Evolutionary conservation across 35 echinoderm and acorn worm genomes (phyloP).

Genomic region (Stichopus chloronotus): DNA sequence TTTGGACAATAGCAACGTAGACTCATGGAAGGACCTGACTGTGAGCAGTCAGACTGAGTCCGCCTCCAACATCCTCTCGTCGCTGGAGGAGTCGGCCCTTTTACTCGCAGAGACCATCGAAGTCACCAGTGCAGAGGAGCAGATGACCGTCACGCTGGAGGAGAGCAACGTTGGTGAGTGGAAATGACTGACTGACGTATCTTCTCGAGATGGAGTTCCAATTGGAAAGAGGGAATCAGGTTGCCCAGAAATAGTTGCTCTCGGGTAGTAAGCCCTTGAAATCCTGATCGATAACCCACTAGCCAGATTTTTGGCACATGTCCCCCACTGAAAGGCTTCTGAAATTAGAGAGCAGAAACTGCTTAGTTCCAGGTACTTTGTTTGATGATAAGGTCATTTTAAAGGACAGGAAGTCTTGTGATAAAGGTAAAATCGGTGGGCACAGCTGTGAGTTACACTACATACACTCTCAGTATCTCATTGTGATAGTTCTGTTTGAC

Average conservation of each 20-base stretch:
- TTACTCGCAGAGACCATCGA: conserved; percentile 71
- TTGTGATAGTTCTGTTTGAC: too few relatives aligned
- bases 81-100: conserved; percentile 81
- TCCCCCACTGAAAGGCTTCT: too few relatives aligned
- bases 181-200: not conserved
- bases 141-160: conserved; percentile 48
- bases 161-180: conserved; percentile 90
- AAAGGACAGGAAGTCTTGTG: too few relatives aligned
- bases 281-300: too few relatives aligned
- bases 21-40: conserved; percentile 77
- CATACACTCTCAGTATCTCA: too few relatives aligned
- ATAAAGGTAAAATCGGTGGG: too few relatives aligned
- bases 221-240: not conserved
- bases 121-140: conserved; percentile 9
- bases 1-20: conserved; percentile 61
- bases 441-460: too few relatives aligned
- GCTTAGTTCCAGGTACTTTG: too few relatives aligned
- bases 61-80: conserved; percentile 75
- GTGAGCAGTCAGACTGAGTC: conserved; percentile 53
- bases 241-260: not conserved
- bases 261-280: too few relatives aligned
- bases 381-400: too few relatives aligned
- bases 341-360: too few relatives aligned
- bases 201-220: not conserved
- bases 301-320: too few relatives aligned